These are phyloP conservation scores for Orbicella faveolata DNA, from an alignment of 64 coral and sea anemone species.

Conservation along the genomic window DNA sequence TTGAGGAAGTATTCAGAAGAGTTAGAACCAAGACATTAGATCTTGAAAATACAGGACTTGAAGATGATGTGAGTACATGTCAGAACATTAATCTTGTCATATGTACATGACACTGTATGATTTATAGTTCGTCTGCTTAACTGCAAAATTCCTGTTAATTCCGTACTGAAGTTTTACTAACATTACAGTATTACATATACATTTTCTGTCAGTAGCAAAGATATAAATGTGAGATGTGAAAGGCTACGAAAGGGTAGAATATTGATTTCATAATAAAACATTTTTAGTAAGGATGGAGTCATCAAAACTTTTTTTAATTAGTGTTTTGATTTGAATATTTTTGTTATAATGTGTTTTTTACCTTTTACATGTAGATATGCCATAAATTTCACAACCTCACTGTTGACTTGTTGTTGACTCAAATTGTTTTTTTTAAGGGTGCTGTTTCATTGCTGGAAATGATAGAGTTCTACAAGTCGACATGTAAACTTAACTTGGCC, in stretches of 20 bases:
- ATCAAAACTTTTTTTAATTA: no score
- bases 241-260: no score
- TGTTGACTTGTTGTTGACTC: not conserved
- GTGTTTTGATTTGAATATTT: not conserved
- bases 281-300: no score
- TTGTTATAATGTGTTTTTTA: not conserved
- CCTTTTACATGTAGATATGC: not conserved
- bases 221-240: no score
- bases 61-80: slow-evolving; percentile 81
- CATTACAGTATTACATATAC: no score
- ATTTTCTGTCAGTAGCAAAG: no score
- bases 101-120: not conserved
- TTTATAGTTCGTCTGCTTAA: not conserved
- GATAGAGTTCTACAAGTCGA: slow-evolving; percentile 95
- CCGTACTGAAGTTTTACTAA: no score
- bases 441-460: slow-evolving; percentile 93
- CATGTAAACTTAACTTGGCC: slow-evolving; percentile 81
- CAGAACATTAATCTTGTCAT: not conserved
- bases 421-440: slow-evolving; percentile 12
- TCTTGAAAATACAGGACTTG: slow-evolving; percentile 94
- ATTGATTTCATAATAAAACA: no score
- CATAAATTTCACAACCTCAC: not conserved
- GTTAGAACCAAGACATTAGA: slow-evolving; percentile 90
- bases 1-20: slow-evolving; percentile 90
- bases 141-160: no score